Base-by-base conservation (phyloP, 2,797 vertebrate genomes). In the Naso thynnoides region DNA sequence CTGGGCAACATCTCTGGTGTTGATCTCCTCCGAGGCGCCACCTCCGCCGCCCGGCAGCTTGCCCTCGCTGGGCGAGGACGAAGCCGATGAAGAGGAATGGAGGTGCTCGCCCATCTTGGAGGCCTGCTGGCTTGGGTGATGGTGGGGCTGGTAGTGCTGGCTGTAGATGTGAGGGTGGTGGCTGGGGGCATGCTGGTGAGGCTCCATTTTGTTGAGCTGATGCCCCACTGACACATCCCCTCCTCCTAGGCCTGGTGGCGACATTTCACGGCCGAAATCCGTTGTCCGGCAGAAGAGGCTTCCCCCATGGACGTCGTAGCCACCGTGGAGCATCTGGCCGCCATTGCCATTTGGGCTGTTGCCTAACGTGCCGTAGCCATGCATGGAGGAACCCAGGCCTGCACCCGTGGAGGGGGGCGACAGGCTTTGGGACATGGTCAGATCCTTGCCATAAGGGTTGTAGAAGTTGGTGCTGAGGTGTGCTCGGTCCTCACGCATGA, bases 1-100 rank as follows among this genome's bases (percentile, higher is more conserved):
- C 91, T 95, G 95, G 85, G 96, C 95, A 88, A 96, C 95, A 18
- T 96, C 96, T 83, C 94, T 88, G 87, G 96, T 96, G 93, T 96
- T 95, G 89, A 96, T 96, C 87, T 96, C 96, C 88, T 96, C 95
- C 1, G 94, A 93, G 16, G 73, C 76, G 2, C 86, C 73, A 1
- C 88, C 86, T 4, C 84, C 83, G 3, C 84, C 42, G 29, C 90
- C 70, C 5, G 88, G 53, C 76, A 93, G 85, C 86, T 91, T 85
- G 61, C 93, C 90, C 61, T 95, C 93, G 2, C 91, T 82, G 8
- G 91, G 87, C 23, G 93, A 89, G 70, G 91, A 91, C 29, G 92
- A 70, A 50, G 88, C 70, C 8, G 91, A 89, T 2, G 92, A 89
- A 0, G 92, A 91, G 39, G 91, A 91, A 60, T 92, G 92, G 57